Percentiles rank a stretch among this genome's conserved stretches.
phyloP scores from a whole-genome alignment of 2,113 vertebrate species.

The Plestiodon gilberti region DNA sequence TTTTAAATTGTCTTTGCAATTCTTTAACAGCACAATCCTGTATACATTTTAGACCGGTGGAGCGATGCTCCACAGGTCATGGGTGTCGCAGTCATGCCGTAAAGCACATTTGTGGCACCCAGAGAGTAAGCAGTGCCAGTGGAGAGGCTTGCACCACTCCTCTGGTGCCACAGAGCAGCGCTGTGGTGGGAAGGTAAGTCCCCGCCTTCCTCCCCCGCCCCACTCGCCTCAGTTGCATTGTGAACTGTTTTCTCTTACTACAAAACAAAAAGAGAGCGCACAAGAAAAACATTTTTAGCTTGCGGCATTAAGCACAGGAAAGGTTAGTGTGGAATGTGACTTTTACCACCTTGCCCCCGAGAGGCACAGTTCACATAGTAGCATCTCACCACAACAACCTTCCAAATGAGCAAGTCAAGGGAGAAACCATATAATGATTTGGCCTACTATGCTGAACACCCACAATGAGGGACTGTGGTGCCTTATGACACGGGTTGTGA shows the following conservation, averaged over 20 bases:
- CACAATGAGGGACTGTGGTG: background rate
- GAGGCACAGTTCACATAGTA: background rate
- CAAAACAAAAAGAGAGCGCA: background rate
- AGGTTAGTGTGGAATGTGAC: background rate
- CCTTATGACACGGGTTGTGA: background rate
- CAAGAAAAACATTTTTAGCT: background rate
- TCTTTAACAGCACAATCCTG: background rate
- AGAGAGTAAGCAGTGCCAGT: too few species aligned
- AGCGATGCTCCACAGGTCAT: too few species aligned
- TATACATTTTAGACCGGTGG: too few species aligned
- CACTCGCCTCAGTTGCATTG: too few species aligned
- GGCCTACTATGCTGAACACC: too few species aligned
- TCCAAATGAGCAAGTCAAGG: background rate
- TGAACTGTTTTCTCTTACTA: background rate
- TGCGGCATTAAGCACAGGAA: background rate
- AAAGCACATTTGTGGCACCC: too few species aligned
- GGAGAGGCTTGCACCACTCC: too few species aligned
- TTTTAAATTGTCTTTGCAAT: background rate
- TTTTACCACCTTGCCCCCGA: background rate
- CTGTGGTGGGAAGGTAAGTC: too few species aligned
- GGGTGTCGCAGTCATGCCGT: too few species aligned
- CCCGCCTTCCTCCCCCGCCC: too few species aligned
- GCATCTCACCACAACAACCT: background rate
- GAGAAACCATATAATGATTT: background rate
- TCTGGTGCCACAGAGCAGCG: too few species aligned